These are phyloP conservation scores for Dipodomys stephensi DNA, from an alignment of 2,113 vertebrate genomes.

Conservation along the genomic window DNA sequence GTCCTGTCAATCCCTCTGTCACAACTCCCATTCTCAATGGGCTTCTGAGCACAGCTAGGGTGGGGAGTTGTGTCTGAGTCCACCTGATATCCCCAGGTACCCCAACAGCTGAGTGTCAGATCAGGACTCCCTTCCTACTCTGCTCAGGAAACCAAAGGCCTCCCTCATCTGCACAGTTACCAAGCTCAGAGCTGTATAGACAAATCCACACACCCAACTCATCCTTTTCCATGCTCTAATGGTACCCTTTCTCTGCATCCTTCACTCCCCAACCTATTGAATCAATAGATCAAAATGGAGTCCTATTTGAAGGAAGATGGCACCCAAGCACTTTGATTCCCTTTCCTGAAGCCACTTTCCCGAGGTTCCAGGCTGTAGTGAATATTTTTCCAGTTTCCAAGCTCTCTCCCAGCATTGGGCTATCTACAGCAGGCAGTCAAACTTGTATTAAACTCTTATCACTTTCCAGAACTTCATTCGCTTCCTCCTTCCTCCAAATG, in stretches of 20 bases:
- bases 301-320: background rate
- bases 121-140: background rate
- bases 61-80: too few relatives aligned
- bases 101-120: background rate
- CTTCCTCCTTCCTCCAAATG: background rate
- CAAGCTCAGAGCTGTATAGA: background rate
- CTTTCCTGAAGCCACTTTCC: background rate
- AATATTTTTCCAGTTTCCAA: background rate
- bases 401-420: background rate
- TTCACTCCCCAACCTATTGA: background rate
- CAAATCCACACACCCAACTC: rapidly evolving
- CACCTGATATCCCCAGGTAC: background rate
- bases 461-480: background rate
- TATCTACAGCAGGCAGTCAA: background rate
- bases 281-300: background rate
- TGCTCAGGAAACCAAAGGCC: background rate
- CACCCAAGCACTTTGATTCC: background rate
- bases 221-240: background rate
- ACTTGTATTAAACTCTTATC: background rate
- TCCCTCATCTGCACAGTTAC: background rate
- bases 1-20: too few relatives aligned
- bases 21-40: rapidly evolving
- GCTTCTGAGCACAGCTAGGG: background rate
- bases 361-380: rapidly evolving
- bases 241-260: background rate